Evolutionary conservation across 2,113 vertebrate species (phyloP).

Genomic region (Mus spicilegus): DNA sequence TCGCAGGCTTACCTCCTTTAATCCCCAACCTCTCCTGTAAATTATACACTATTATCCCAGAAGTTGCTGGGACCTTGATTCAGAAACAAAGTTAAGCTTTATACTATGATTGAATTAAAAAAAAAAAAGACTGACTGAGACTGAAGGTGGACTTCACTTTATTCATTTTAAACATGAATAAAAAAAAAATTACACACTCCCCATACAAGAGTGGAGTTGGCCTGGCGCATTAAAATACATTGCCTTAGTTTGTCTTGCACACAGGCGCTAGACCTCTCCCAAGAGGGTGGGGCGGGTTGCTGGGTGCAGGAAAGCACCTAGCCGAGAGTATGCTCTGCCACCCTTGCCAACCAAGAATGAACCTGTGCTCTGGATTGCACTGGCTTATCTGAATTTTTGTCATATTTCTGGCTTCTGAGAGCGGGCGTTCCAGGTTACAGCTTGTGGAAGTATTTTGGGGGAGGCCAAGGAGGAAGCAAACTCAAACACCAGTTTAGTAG

Average conservation of each 20-base stretch:
- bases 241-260: too few relatives aligned
- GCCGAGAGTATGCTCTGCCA: not conserved
- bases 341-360: not conserved
- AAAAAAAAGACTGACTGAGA: not conserved
- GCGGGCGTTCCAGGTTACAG: constrained; percentile 52
- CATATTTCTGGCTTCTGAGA: constrained; percentile 71
- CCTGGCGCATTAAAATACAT: not conserved
- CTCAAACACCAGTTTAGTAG: too few relatives aligned
- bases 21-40: not conserved
- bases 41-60: not conserved
- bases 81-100: not conserved
- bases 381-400: constrained; percentile 76
- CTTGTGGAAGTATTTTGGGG: constrained; percentile 33
- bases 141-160: not conserved
- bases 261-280: rapidly evolving
- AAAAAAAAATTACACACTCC: not conserved
- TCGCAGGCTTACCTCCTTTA: not conserved
- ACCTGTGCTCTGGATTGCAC: constrained; percentile 59
- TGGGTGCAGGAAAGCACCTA: not conserved
- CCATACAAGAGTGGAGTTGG: rapidly evolving
- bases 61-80: not conserved
- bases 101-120: not conserved
- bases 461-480: not conserved
- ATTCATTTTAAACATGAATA: not conserved
- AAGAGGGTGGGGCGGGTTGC: not conserved